phyloP scores from a whole-genome alignment of 2,888 invertebrate genomes.

The Plusia festucae region DNA sequence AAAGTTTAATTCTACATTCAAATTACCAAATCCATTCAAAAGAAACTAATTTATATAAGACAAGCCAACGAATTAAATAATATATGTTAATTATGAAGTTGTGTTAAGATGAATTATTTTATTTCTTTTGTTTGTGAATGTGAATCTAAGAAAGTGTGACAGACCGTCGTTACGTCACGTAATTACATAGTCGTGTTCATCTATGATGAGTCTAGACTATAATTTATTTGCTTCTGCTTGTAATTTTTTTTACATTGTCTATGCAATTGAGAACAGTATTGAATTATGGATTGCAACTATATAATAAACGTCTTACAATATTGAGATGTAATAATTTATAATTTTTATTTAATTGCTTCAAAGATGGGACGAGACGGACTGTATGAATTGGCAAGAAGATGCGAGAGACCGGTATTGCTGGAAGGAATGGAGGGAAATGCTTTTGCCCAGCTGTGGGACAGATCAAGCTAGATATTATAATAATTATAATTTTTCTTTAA shows the following conservation, averaged over 20 bases:
- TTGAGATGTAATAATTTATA: slow-evolving; percentile 1
- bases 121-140: slow-evolving; percentile 20
- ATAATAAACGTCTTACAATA: not conserved
- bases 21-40: not conserved
- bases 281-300: not conserved
- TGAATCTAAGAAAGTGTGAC: slow-evolving; percentile 38
- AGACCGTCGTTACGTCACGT: slow-evolving; percentile 37
- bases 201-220: not conserved
- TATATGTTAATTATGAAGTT: not conserved
- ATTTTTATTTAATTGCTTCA: not conserved
- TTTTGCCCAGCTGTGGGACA: no score
- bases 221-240: not conserved
- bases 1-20: not conserved
- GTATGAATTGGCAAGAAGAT: no score
- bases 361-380: no score
- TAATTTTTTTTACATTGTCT: not conserved
- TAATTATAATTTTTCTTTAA: not conserved
- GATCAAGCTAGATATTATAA: no score
- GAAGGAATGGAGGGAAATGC: no score
- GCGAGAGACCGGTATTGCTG: no score
- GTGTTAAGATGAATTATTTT: not conserved
- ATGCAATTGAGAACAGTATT: slow-evolving; percentile 1
- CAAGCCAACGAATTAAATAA: not conserved
- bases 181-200: slow-evolving; percentile 24
- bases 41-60: not conserved